phyloP scores from a whole-genome alignment of 2,888 invertebrate genomes.

The Hypolimnas misippus region DNA sequence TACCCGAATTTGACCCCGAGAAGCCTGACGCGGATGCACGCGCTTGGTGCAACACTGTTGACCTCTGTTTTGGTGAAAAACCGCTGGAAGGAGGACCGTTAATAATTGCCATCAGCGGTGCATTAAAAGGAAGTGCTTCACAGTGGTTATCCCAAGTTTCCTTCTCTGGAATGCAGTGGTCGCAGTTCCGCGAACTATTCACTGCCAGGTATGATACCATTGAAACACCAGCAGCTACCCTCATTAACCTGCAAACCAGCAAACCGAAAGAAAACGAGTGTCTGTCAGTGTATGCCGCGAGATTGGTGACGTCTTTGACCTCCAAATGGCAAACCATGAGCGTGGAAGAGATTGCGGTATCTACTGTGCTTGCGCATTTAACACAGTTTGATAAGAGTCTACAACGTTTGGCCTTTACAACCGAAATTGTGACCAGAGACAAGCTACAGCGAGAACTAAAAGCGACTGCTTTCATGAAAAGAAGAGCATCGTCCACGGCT shows the following conservation, averaged over 20 bases:
- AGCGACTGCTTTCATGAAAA: neutral
- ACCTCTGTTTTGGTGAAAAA: conserved; percentile 5
- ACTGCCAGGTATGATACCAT: conserved; percentile 24
- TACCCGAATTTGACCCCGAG: conserved; percentile 14
- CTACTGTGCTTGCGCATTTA: conserved; percentile 32
- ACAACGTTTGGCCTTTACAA: neutral
- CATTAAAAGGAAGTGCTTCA: conserved; percentile 32
- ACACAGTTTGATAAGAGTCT: conserved; percentile 25
- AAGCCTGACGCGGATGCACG: conserved; percentile 10
- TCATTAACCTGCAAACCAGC: conserved; percentile 27
- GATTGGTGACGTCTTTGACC: conserved; percentile 20
- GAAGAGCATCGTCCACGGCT: neutral
- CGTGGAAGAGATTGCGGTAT: conserved; percentile 26
- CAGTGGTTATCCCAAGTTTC: conserved; percentile 37
- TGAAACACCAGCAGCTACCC: conserved; percentile 28
- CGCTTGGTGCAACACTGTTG: conserved; percentile 11
- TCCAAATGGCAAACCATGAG: conserved; percentile 23
- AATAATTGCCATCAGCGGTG: conserved; percentile 27
- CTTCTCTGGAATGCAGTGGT: conserved; percentile 37
- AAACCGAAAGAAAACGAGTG: conserved; percentile 22
- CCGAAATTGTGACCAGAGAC: conserved; percentile 4
- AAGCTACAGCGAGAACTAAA: neutral
- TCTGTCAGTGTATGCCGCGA: neutral
- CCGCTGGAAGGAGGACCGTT: conserved; percentile 7
- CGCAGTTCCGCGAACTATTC: conserved; percentile 33